A percentile compares a stretch with the other conserved stretches of the same genome.
Evolutionary conservation across 2,797 vertebrate genomes (phyloP).

Genomic region (Lacerta agilis): DNA sequence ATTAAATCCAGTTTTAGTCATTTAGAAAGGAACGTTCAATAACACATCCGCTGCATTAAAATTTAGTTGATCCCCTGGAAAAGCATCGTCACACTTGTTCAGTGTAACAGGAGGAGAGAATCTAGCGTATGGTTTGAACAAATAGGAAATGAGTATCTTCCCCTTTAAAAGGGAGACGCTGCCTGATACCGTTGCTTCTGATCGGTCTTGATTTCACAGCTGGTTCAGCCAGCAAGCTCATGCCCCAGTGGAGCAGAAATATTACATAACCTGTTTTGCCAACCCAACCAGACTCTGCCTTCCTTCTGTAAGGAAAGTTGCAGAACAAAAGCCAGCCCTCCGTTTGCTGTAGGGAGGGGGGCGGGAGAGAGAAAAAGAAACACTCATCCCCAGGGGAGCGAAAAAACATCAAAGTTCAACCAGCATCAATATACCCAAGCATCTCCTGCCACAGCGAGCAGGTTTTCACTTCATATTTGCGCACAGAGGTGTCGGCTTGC

Average conservation of each 20-base stretch:
- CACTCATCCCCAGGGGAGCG: not conserved
- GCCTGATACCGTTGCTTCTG: constrained; percentile 55
- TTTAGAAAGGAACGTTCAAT: not conserved
- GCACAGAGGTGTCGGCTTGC: not conserved
- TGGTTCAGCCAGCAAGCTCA: constrained; percentile 47
- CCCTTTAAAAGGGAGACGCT: constrained; percentile 20
- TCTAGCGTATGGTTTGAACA: not conserved
- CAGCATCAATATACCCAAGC: not conserved
- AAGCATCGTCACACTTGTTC: not conserved
- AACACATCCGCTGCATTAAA: not conserved
- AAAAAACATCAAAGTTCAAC: constrained; percentile 31
- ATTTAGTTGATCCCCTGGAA: not conserved
- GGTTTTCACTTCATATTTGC: constrained; percentile 20
- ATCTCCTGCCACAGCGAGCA: constrained; percentile 14
- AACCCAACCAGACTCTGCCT: not conserved
- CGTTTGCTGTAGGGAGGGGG: constrained; percentile 26
- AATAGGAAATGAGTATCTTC: constrained; percentile 23
- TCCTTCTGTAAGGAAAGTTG: constrained; percentile 54
- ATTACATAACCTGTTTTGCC: constrained; percentile 63
- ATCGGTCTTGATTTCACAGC: constrained; percentile 60
- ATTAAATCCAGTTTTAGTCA: not conserved
- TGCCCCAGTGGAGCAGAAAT: constrained; percentile 53
- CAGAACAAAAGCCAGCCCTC: constrained; percentile 56
- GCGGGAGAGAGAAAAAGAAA: constrained; percentile 7
- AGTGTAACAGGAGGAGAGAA: not conserved